Conservation (phyloP, 2,797 vertebrate species). For the Hafferia zeledoni region DNA sequence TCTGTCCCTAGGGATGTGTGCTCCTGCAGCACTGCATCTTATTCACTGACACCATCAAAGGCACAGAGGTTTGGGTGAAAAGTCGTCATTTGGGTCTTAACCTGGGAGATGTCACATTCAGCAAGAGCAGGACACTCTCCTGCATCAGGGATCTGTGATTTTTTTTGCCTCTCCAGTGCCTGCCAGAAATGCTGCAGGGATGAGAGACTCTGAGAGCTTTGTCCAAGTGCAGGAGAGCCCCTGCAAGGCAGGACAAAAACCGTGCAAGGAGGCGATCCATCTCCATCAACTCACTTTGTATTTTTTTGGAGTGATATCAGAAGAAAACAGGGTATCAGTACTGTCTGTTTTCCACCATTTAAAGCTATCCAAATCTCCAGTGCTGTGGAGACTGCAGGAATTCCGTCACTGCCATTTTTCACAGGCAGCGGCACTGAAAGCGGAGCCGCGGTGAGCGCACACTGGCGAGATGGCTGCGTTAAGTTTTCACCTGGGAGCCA, state of each 20-base stretch:
- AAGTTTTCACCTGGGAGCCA: constrained; percentile 53
- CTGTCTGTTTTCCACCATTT: neutral
- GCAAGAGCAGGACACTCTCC: neutral
- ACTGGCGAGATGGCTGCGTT: neutral
- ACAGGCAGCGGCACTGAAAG: neutral
- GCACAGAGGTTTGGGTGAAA: neutral
- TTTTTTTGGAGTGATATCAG: neutral
- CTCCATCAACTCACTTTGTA: neutral
- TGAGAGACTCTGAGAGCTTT: neutral
- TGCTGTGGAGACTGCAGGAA: neutral
- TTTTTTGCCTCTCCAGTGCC: neutral
- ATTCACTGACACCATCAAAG: neutral
- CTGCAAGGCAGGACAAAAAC: neutral
- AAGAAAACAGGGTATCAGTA: neutral
- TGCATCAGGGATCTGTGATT: neutral
- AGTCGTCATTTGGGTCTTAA: neutral
- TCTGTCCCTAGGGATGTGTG: neutral
- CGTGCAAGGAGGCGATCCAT: fast-evolving
- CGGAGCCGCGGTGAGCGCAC: neutral
- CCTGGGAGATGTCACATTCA: neutral
- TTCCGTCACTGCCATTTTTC: constrained; percentile 22
- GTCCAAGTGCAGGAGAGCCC: neutral
- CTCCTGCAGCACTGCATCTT: neutral
- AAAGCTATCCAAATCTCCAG: neutral
- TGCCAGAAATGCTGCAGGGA: neutral